These are phyloP conservation scores for Tachystola acroxantha DNA, from an alignment of 2,888 invertebrate species.

Conservation along the genomic window DNA sequence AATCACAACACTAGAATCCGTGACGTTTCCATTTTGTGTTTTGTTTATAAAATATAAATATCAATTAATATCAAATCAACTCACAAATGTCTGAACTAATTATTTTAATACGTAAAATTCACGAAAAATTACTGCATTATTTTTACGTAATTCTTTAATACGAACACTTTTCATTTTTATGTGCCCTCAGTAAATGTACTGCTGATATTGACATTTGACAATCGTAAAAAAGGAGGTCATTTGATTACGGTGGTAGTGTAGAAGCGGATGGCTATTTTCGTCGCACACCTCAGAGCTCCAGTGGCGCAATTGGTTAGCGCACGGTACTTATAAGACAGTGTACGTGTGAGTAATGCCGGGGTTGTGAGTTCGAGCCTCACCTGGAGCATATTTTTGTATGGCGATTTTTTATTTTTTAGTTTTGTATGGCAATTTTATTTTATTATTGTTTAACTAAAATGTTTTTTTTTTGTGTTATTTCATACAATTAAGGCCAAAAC, in stretches of 20 bases:
- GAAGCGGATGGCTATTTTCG: conserved; percentile 38
- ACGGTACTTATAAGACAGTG: conserved; percentile 99
- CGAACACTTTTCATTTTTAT: conserved; percentile 18
- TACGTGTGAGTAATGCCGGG: conserved; percentile 97
- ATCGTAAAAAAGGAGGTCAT: conserved; percentile 44
- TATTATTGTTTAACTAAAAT: not conserved
- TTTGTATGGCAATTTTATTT: not conserved
- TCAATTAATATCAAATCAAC: conserved; percentile 17
- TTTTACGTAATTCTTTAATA: not conserved
- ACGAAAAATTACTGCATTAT: conserved; percentile 4
- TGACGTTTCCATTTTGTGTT: conserved; percentile 68
- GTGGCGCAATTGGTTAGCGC: conserved; percentile 99
- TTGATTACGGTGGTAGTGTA: conserved; percentile 40
- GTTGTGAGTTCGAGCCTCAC: conserved; percentile 99
- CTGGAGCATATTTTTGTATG: conserved; percentile 87
- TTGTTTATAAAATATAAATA: conserved; percentile 28
- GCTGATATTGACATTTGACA: conserved; percentile 40
- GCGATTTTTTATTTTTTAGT: not conserved
- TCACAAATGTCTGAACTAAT: not conserved
- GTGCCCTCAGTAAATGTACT: conserved; percentile 19
- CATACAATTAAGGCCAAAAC: too few relatives aligned
- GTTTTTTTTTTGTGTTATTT: not conserved
- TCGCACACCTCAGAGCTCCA: conserved; percentile 81
- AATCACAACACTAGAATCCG: conserved; percentile 41
- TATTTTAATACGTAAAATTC: not conserved